Evolutionary conservation across 1,140 invertebrate genomes (phyloP).

Genomic region (Wasmannia auropunctata): DNA sequence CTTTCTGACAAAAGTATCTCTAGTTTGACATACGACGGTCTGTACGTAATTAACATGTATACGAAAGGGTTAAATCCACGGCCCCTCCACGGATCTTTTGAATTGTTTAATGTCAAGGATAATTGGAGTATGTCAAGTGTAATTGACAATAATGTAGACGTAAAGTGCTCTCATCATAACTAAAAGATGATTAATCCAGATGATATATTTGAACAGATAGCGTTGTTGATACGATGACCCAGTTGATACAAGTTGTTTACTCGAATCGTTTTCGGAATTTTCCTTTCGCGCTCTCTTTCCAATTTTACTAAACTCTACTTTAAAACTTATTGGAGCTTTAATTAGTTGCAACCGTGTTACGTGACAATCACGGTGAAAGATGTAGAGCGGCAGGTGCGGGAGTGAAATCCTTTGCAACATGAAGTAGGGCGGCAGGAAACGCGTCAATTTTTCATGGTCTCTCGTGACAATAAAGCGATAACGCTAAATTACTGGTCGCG

Average conservation of each 20-base stretch:
- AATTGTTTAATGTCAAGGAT: neutral
- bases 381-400: neutral
- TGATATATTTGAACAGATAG: neutral
- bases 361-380: neutral
- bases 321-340: neutral
- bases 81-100: neutral
- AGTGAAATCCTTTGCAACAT: neutral
- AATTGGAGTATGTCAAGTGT: neutral
- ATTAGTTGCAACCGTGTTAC: neutral
- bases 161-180: neutral
- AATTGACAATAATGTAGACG: neutral
- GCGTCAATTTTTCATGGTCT: slow-evolving; percentile 7
- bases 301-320: neutral
- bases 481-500: neutral
- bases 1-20: slow-evolving; percentile 6
- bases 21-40: neutral
- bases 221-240: neutral
- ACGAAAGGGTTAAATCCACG: neutral
- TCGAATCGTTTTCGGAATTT: neutral
- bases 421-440: neutral
- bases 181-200: neutral
- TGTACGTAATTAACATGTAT: neutral
- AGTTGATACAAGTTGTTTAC: neutral
- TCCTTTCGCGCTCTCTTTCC: neutral
- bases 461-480: neutral